Evolutionary conservation across 2,113 vertebrate species (phyloP), one percentile per base, ranked within the genome.

Genomic region (Ceyx cyanopectus): DNA sequence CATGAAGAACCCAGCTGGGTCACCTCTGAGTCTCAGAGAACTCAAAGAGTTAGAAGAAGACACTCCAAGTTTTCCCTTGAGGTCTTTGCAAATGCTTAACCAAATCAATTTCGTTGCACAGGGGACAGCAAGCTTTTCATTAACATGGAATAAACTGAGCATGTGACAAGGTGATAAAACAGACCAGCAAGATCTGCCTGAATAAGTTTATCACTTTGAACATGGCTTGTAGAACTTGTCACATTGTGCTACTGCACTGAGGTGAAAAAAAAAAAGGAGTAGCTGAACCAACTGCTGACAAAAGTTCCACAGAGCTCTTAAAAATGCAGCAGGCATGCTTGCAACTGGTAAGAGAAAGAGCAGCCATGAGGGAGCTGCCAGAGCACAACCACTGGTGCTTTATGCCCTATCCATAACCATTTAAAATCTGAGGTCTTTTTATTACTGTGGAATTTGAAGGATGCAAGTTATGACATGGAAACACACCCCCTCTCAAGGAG

Each of bases 361-460:
- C 83, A 81, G 83, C 67, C 66, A 0, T 72, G 26, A 85, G 57
- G 50, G 48, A 12, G 43, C 85, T 93, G 85, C 66, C 77, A 90
- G 62, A 93, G 66, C 80, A 93, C 27, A 84, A 45, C 66, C 77
- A 70, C 50, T 89, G 68, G 19, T 69, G 70, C 56, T 91, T 86
- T 75, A 51, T 77, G 62, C 68, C 68, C 74, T 76, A 56, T 83
- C 85, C 79, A 81, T 89, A 87, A 67, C 87, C 85, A 91, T 88
- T 81, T 95, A 74, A 97, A 94, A 96, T 63, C 78, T 29, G 6
- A 79, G 67, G 72, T 85, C 94, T 89, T 95, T 95, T 93, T 93
- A 90, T 92, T 94, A 92, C 74, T 67, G 51, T 85, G 91, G 94
- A 96, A 95, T 96, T 89, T 80, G 78, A 96, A 96, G 53, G 95